phyloP scores from a whole-genome alignment of 2,113 vertebrate species.

The Microtus pennsylvanicus region DNA sequence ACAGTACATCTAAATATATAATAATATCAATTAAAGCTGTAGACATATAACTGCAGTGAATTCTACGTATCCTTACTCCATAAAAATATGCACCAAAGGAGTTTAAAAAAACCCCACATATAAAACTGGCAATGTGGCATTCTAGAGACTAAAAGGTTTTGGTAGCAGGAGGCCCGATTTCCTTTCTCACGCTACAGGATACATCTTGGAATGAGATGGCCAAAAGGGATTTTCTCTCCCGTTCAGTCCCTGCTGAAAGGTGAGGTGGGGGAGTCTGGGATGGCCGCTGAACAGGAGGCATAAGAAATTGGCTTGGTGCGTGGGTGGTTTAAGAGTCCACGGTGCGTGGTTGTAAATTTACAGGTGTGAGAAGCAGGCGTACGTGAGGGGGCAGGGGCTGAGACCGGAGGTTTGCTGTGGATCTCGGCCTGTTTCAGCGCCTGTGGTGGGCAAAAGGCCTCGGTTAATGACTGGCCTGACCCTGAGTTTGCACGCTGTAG shows the following conservation, averaged over 20 bases:
- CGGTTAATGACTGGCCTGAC: background rate
- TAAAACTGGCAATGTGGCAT: background rate
- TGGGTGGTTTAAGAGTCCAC: background rate
- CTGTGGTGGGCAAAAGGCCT: background rate
- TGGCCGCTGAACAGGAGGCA: rapidly evolving
- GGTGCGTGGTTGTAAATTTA: constrained; percentile 18
- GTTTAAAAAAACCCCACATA: background rate
- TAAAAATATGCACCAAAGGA: background rate
- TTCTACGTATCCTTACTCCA: background rate
- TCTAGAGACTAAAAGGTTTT: background rate
- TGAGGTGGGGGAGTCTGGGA: rapidly evolving
- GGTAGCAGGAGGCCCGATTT: background rate
- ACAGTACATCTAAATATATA: background rate
- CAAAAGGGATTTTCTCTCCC: too few relatives aligned
- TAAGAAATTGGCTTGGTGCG: background rate
- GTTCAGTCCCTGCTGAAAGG: rapidly evolving
- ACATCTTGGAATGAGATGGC: background rate
- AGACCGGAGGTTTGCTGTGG: background rate
- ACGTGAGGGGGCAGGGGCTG: background rate
- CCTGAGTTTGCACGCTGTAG: background rate
- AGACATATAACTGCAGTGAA: background rate
- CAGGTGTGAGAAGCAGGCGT: background rate
- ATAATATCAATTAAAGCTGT: background rate
- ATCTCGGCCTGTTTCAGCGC: background rate
- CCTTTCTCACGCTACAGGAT: background rate